Conservation (phyloP, 2,113 vertebrate genomes). For the Mohoua ochrocephala region DNA sequence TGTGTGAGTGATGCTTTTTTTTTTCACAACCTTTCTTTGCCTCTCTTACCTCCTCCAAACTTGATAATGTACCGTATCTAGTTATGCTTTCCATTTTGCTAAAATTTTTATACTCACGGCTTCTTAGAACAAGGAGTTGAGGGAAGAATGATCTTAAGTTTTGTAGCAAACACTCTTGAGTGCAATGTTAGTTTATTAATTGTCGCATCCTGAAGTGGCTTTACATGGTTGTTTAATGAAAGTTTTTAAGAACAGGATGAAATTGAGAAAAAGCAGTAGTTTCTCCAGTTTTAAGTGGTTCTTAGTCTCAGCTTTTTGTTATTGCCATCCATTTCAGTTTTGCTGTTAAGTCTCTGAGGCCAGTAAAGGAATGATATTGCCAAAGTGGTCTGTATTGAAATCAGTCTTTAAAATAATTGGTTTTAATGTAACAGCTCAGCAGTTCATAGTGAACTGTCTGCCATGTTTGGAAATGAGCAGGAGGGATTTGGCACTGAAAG, state of each 20-base stretch:
- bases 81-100: not conserved
- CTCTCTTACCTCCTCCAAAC: not conserved
- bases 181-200: not conserved
- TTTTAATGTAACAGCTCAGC: not conserved
- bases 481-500: not conserved
- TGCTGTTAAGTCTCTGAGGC: not conserved
- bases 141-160: not conserved
- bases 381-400: not conserved
- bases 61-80: not conserved
- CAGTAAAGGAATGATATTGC: not conserved
- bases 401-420: not conserved
- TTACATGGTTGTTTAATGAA: not conserved
- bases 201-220: not conserved
- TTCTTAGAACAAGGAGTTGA: not conserved
- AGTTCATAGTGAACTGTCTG: not conserved
- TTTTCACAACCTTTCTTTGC: not conserved
- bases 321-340: not conserved
- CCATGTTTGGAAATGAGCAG: not conserved
- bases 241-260: not conserved
- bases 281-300: not conserved
- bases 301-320: not conserved
- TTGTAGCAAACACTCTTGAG: not conserved
- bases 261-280: not conserved
- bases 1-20: conserved; percentile 70
- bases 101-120: not conserved